Evolutionary conservation across 2,888 invertebrate species (phyloP), one percentile per base, ranked within the genome.

Genomic region (Nudaria mundana): DNA sequence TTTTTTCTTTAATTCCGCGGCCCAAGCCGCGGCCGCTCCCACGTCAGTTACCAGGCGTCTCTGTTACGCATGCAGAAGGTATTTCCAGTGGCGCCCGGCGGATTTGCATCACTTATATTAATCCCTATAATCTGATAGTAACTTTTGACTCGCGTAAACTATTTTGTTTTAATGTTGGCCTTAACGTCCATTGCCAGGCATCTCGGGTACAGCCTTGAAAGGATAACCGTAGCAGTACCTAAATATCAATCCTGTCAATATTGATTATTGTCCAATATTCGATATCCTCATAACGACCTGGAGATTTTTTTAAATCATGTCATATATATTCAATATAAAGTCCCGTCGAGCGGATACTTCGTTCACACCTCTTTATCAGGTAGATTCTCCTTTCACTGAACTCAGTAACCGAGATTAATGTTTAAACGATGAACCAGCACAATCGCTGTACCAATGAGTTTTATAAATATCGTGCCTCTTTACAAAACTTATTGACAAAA

Each of bases 361-460:
- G 11, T 28, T 13, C 13, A 13, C 47, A 29, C 33, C 13, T 34
- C 25, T 26, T 26, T 26, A 34, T 30, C 25, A 34, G 25, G 25
- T 7, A 26, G 25, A 10, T 18, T 26, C 12, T 18, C 25, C 13
- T 25, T 6, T 18, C 18, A 34, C 25, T 34, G 13, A 37, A 26
- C 31, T 31, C 31, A 37, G 31, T 37, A 37, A 25, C 13, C 16
- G 18, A 37, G 37, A 38, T 38, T 38, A 26, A 40, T 40, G 28
- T 40, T 34, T 8, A 34, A 24, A 39, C 16, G 39, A 29, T 39
- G 39, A 39, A 15, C 15, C 24, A 18, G 39, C 39, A 39, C n/a
- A 33, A 33, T 33, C 14, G 12, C 5, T 7, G 18, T 12, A 8
- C 22, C 29, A 29, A 34, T 33, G 12, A n/a, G n/a, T n/a, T n/a